A percentile compares a stretch with the other conserved stretches of the same genome.
Evolutionary conservation across 2,888 invertebrate species (phyloP).

Genomic region (Eledone cirrhosa): DNA sequence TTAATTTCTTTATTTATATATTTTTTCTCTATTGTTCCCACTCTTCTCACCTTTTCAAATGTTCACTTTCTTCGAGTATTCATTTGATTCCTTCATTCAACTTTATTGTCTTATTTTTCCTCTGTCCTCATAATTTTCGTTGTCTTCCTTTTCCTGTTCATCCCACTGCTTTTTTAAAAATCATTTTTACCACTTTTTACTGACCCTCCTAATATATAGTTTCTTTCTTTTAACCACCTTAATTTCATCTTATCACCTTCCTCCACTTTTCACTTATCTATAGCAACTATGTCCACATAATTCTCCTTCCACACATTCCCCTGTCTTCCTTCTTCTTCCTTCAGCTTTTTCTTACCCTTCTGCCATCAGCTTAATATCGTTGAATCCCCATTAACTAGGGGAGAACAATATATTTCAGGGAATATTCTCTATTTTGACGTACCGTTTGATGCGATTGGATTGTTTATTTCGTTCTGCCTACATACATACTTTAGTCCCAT

Average conservation of each 20-base stretch:
- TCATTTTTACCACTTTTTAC: background rate
- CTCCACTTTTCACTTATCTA: background rate
- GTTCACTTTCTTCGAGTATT: background rate
- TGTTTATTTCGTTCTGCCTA: too few relatives aligned
- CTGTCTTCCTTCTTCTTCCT: background rate
- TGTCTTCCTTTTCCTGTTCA: background rate
- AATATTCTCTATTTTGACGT: too few relatives aligned
- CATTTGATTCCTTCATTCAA: background rate
- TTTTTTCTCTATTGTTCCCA: background rate
- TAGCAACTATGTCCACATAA: background rate
- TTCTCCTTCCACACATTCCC: background rate
- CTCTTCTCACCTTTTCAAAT: background rate
- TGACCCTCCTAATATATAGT: too few relatives aligned
- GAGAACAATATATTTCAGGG: too few relatives aligned
- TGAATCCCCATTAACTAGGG: too few relatives aligned
- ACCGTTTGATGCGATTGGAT: too few relatives aligned
- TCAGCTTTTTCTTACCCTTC: too few relatives aligned
- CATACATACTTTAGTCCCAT: too few relatives aligned
- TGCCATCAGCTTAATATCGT: too few relatives aligned
- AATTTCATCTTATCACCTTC: background rate
- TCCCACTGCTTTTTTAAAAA: too few relatives aligned
- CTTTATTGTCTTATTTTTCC: background rate
- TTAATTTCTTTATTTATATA: background rate
- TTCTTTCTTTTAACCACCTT: background rate
- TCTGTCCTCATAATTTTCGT: background rate